Conservation (phyloP, 2,888 invertebrate species). For the Lingula anatina region DNA sequence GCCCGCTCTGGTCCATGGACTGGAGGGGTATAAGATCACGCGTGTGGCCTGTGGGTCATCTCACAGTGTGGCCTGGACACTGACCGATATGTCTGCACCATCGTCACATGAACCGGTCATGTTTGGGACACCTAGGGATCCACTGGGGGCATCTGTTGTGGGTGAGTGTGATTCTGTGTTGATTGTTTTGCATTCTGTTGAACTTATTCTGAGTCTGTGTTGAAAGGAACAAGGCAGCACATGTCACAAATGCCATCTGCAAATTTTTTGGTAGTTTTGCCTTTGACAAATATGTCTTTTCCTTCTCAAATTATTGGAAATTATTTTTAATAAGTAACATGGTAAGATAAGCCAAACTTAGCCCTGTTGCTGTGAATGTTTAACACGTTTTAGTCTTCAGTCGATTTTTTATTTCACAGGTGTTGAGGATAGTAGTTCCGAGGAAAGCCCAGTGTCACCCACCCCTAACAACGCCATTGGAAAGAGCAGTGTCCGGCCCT, state of each 20-base stretch:
- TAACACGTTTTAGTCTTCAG: not conserved
- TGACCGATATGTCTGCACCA: slow-evolving; percentile 63
- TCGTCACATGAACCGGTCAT: slow-evolving; percentile 77
- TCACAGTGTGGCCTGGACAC: slow-evolving; percentile 89
- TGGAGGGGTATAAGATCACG: slow-evolving; percentile 79
- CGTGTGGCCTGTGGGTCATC: slow-evolving; percentile 92
- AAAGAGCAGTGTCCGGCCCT: slow-evolving; percentile 32
- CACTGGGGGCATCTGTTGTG: slow-evolving; percentile 68
- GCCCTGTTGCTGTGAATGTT: not conserved
- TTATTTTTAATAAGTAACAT: too few relatives aligned
- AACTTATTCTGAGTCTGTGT: too few relatives aligned
- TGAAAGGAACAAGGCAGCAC: too few relatives aligned
- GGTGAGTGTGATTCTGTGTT: slow-evolving; percentile 21
- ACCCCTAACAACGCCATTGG: slow-evolving; percentile 10
- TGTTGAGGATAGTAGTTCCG: slow-evolving; percentile 22
- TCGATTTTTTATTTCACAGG: slow-evolving; percentile 17
- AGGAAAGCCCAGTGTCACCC: not conserved
- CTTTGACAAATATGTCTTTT: too few relatives aligned
- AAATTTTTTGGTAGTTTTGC: too few relatives aligned
- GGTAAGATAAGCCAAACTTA: not conserved
- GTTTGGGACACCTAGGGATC: slow-evolving; percentile 80
- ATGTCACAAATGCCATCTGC: too few relatives aligned
- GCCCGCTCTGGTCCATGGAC: slow-evolving; percentile 80
- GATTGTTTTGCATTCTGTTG: too few relatives aligned
- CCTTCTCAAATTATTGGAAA: too few relatives aligned